Evolutionary conservation across 2,113 vertebrate genomes (phyloP).

Genomic region (Ammodytes dubius): DNA sequence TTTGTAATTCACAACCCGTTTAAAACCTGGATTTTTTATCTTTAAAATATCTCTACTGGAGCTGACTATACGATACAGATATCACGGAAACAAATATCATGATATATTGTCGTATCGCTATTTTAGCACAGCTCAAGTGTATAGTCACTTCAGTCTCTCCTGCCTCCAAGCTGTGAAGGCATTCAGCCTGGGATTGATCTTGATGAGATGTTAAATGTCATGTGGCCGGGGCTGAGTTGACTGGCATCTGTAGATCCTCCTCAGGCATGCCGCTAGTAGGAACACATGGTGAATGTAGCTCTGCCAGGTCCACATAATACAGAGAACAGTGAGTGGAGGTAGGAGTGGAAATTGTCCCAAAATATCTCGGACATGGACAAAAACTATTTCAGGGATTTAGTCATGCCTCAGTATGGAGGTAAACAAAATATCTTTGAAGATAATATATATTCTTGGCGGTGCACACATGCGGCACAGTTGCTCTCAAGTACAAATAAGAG

Average conservation of each 20-base stretch:
- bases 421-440: background rate
- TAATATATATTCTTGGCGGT: no score
- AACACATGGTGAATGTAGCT: background rate
- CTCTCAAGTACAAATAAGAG: no score
- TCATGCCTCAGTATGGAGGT: background rate
- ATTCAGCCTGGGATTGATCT: slow-evolving; percentile 5
- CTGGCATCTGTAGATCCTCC: slow-evolving; percentile 11
- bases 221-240: background rate
- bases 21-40: no score
- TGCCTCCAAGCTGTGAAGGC: slow-evolving; percentile 12
- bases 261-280: background rate
- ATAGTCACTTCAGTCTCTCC: background rate
- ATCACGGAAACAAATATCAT: no score
- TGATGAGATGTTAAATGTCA: slow-evolving; percentile 10
- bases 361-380: background rate
- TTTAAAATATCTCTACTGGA: no score
- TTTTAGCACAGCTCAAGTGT: no score
- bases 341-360: background rate
- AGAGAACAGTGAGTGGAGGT: no score
- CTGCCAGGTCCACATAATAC: background rate
- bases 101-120: no score
- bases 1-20: no score
- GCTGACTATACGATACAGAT: no score
- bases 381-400: no score
- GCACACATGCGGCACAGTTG: no score